These are phyloP conservation scores for Mastomys coucha DNA, from an alignment of 2,113 vertebrate species.

Conservation along the genomic window DNA sequence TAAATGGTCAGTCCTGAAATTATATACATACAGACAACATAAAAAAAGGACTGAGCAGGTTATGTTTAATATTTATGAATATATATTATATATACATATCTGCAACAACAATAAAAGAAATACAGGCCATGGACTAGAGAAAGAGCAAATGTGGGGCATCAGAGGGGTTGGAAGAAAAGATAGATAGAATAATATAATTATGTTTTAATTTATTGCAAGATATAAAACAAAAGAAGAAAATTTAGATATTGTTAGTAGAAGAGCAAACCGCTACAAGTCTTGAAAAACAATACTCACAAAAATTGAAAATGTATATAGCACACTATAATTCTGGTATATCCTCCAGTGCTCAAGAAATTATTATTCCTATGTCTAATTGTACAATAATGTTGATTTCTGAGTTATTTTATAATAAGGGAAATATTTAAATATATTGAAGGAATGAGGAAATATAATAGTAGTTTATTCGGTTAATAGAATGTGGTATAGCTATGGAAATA, in stretches of 20 bases:
- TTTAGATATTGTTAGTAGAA: background rate
- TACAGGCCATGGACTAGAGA: background rate
- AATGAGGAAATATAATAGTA: background rate
- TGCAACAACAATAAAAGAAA: background rate
- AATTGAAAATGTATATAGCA: slow-evolving; percentile 21
- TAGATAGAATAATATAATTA: background rate
- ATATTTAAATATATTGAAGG: background rate
- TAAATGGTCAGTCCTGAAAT: background rate
- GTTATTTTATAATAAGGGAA: slow-evolving; percentile 10
- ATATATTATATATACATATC: background rate
- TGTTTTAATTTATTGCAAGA: background rate
- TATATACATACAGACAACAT: background rate
- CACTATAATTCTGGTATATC: background rate
- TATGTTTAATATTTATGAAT: background rate
- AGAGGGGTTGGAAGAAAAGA: background rate
- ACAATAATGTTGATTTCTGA: background rate
- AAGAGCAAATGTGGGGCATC: background rate
- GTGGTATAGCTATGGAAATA: background rate
- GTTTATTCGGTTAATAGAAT: slow-evolving; percentile 8
- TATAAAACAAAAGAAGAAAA: background rate
- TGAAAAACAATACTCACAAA: background rate
- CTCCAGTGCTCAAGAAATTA: background rate
- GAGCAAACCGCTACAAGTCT: background rate
- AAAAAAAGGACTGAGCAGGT: background rate
- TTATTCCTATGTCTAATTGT: background rate